Conservation (phyloP, 1,140 invertebrate species). For the Metopolophium dirhodum region DNA sequence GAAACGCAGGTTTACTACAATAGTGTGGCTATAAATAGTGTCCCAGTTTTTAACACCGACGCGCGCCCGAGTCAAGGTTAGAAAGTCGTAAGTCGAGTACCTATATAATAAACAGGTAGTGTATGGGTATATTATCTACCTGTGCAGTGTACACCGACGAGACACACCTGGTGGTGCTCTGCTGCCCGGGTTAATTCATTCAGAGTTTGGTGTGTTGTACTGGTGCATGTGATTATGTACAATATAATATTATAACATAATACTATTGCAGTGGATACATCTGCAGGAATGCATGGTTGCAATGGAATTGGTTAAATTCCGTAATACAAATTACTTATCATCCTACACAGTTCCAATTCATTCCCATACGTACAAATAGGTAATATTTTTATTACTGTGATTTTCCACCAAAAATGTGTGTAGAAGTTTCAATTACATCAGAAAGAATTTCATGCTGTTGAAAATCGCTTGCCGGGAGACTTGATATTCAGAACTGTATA, state of each 20-base stretch:
- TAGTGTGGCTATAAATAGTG: not conserved
- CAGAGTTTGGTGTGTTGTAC: not conserved
- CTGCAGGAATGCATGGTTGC: too few relatives aligned
- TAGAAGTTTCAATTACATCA: too few relatives aligned
- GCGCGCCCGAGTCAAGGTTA: constrained; percentile 39
- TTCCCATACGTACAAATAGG: too few relatives aligned
- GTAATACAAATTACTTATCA: not conserved
- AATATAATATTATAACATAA: not conserved
- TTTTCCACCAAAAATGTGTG: too few relatives aligned
- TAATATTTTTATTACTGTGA: too few relatives aligned
- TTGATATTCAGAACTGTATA: too few relatives aligned
- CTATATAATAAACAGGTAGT: not conserved
- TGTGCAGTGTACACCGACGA: not conserved
- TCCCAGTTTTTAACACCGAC: constrained; percentile 33
- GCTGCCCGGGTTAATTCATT: not conserved
- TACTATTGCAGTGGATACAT: not conserved
- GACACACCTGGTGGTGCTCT: not conserved
- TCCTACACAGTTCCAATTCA: not conserved
- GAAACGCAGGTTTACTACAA: too few relatives aligned
- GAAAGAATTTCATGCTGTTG: too few relatives aligned
- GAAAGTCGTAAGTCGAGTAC: constrained; percentile 30
- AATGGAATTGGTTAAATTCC: not conserved
- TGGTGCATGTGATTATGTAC: not conserved
- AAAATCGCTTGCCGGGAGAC: too few relatives aligned
- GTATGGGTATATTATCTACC: too few relatives aligned